These are phyloP conservation scores for Sebastes goodei DNA, from an alignment of 2,797 vertebrate species.

Conservation along the genomic window DNA sequence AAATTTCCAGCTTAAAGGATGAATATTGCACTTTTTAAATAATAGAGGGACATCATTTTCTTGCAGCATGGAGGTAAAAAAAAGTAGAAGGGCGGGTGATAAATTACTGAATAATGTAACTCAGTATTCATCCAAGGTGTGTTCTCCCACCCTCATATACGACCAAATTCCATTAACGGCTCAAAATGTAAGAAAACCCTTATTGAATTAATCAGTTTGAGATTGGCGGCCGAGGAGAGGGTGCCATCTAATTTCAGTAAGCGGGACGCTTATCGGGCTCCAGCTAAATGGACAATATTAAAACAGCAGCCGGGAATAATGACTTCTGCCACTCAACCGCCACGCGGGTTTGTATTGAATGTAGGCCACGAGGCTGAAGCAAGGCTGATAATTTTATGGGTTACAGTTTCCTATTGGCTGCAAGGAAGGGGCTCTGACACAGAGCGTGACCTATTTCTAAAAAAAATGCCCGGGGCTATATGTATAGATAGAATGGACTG, in stretches of 20 bases:
- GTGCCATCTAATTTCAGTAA: slow-evolving; percentile 81
- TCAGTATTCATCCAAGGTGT: slow-evolving; percentile 64
- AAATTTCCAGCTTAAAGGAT: slow-evolving; percentile 6
- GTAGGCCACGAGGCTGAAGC: slow-evolving; percentile 86
- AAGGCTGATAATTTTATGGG: slow-evolving; percentile 85
- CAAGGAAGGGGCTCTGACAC: slow-evolving; percentile 85
- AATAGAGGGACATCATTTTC: slow-evolving; percentile 29
- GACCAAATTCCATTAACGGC: slow-evolving; percentile 72
- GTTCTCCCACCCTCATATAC: slow-evolving; percentile 55
- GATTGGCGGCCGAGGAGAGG: slow-evolving; percentile 69
- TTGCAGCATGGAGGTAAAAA: slow-evolving; percentile 4
- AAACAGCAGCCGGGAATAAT: slow-evolving; percentile 85
- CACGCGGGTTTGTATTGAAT: slow-evolving; percentile 81
- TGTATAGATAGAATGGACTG: slow-evolving; percentile 86
- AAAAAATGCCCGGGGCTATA: slow-evolving; percentile 81
- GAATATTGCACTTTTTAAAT: slow-evolving; percentile 30
- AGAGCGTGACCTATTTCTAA: slow-evolving; percentile 88
- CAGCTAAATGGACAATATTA: slow-evolving; percentile 87
- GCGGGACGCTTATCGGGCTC: slow-evolving; percentile 75
- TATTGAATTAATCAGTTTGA: slow-evolving; percentile 81
- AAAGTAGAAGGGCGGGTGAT: slow-evolving; percentile 28
- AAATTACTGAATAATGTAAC: slow-evolving; percentile 52
- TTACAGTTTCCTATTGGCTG: slow-evolving; percentile 85
- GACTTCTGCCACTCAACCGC: slow-evolving; percentile 86
- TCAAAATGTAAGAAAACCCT: slow-evolving; percentile 75